Base-by-base conservation (phyloP, 2,888 invertebrate species). In the Athetis lepigone region DNA sequence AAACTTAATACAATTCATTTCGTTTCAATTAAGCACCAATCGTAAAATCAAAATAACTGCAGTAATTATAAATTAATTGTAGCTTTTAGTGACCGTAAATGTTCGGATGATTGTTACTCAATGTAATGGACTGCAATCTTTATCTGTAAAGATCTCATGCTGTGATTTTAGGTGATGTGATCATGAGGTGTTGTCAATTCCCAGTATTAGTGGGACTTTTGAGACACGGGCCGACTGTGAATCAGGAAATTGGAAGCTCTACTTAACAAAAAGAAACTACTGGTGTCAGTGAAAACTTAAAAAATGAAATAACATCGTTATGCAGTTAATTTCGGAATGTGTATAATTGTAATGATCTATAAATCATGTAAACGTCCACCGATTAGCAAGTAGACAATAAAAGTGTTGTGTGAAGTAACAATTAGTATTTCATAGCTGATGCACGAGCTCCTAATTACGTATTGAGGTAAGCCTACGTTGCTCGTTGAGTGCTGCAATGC, bases 391-490 rank as follows among this genome's bases (percentile, higher is more conserved):
- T 47, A 69, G 59, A 66, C 54, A 65, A 63, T 61, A 33, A 33
- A 33, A 33, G 33, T 56, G 62, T 60, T 65, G 69, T 65, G 69
- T 68, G 60, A 55, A 63, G 63, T 63, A 75, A 61, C 52, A 42
- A 70, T 62, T 59, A 61, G 72, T 70, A 70, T 77, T 74, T 74
- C 67, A 63, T 51, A 58, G 57, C 45, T 19, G 57, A 45, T 33
- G 55, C 58, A 68, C 64, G 47, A 56, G 64, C 64, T 64, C 57
- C 59, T 65, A 65, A 68, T 74, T 70, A 74, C 63, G 62, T 70
- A 64, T 67, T 76, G 59, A 70, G 59, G 66, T 56, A 70, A 59
- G 58, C 57, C 51, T 37, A 59, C 54, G 33, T 45, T 43, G 45
- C 64, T 61, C 16, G 8, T 18, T 27, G n/a, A 23, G 27, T 76